Percentiles rank a stretch among this genome's conserved stretches.
These are phyloP conservation scores for Perccottus glenii DNA, from an alignment of 2,113 vertebrate genomes.

Conservation along the genomic window DNA sequence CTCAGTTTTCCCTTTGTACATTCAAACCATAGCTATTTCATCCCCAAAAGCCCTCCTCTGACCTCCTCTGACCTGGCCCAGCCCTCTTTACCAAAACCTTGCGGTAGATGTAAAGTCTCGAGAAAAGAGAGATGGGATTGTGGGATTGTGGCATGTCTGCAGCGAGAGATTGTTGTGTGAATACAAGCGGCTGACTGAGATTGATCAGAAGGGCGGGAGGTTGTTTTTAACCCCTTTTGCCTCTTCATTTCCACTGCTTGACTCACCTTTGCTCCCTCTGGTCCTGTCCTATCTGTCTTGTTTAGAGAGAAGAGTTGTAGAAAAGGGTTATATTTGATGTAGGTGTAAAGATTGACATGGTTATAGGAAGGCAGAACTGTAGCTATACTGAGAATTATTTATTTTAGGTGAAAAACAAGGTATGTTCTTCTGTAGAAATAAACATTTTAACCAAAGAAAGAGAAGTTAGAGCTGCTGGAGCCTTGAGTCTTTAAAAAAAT, in stretches of 20 bases:
- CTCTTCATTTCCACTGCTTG: constrained; percentile 42
- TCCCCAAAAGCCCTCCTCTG: background rate
- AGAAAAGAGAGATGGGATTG: background rate
- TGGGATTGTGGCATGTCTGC: constrained; percentile 33
- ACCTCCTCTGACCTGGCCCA: constrained; percentile 1
- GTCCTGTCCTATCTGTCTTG: constrained; percentile 23
- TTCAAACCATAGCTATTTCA: constrained; percentile 18
- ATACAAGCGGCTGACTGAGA: constrained; percentile 22
- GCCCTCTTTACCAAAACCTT: background rate
- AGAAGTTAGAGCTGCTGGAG: too few relatives aligned
- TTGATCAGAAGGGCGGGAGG: background rate
- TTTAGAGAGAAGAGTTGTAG: constrained; percentile 16
- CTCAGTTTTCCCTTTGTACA: constrained; percentile 15
- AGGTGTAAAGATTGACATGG: constrained; percentile 19
- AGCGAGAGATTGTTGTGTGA: constrained; percentile 22
- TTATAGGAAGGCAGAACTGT: constrained; percentile 14
- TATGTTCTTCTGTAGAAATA: too few relatives aligned
- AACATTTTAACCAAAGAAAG: too few relatives aligned
- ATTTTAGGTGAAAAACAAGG: constrained; percentile 27
- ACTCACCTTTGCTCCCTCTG: constrained; percentile 13
- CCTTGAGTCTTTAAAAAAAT: too few relatives aligned
- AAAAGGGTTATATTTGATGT: constrained; percentile 28
- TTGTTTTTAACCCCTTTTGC: constrained; percentile 35
- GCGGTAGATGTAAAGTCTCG: constrained; percentile 29
- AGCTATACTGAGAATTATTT: constrained; percentile 10